Conservation (phyloP, 2,113 vertebrate genomes). For the Apeltes quadracus region DNA sequence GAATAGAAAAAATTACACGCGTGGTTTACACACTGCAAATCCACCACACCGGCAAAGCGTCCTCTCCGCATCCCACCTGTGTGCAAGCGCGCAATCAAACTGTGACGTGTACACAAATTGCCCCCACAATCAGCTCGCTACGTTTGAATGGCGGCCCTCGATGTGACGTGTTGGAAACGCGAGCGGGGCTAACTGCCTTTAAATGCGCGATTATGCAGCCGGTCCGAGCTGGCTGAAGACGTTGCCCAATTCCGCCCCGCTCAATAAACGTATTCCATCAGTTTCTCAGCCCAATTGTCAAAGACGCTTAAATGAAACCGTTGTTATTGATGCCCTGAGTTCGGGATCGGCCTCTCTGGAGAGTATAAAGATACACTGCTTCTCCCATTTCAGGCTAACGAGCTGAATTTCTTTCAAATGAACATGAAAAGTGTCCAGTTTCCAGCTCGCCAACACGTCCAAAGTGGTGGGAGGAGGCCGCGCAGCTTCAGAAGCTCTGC, state of each 20-base stretch:
- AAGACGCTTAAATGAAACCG: slow-evolving; percentile 24
- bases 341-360: background rate
- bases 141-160: slow-evolving; percentile 38
- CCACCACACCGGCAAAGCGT: slow-evolving; percentile 46
- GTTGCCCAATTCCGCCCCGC: background rate
- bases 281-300: slow-evolving; percentile 31
- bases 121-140: slow-evolving; percentile 63
- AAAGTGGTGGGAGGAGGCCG: slow-evolving; percentile 36
- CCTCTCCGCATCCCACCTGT: slow-evolving; percentile 32
- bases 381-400: slow-evolving; percentile 38
- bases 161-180: slow-evolving; percentile 48
- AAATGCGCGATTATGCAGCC: too few species aligned
- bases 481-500: slow-evolving; percentile 39
- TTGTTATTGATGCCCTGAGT: slow-evolving; percentile 26
- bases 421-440: slow-evolving; percentile 38
- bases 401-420: slow-evolving; percentile 48
- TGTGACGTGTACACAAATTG: slow-evolving; percentile 45
- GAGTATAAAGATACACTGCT: background rate
- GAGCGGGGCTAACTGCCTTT: too few species aligned
- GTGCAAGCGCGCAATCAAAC: slow-evolving; percentile 66
- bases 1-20: too few species aligned
- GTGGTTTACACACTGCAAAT: too few species aligned
- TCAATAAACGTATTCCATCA: background rate
- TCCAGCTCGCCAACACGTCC: slow-evolving; percentile 40
- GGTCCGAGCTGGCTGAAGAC: background rate